phyloP scores from a whole-genome alignment of 2,113 vertebrate genomes.

The Porphyrio hochstetteri region DNA sequence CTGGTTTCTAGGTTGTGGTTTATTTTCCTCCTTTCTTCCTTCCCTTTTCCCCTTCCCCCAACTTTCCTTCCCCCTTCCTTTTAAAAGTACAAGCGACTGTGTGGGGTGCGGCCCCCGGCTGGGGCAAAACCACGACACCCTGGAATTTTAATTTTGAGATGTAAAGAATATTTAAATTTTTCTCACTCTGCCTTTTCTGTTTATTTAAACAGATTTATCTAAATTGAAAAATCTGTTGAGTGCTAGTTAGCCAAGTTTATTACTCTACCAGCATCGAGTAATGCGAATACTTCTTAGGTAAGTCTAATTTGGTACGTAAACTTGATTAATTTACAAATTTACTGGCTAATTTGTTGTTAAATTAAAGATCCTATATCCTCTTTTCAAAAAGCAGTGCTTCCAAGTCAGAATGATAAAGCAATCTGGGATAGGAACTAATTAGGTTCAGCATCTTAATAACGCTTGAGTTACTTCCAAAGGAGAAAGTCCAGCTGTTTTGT shows the following conservation, averaged over 20 bases:
- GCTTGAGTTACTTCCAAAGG: background rate
- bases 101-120: too few relatives aligned
- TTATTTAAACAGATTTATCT: background rate
- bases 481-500: background rate
- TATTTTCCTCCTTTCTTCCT: too few relatives aligned
- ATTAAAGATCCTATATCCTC: background rate
- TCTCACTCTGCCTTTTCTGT: background rate
- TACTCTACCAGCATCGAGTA: background rate
- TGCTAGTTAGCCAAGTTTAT: background rate
- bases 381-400: background rate
- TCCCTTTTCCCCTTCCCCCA: too few relatives aligned
- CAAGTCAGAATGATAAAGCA: background rate
- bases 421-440: background rate
- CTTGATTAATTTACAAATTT: background rate
- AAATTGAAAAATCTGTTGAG: background rate
- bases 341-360: conserved; percentile 26
- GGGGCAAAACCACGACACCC: too few relatives aligned
- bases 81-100: too few relatives aligned
- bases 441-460: background rate
- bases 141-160: background rate
- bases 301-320: background rate
- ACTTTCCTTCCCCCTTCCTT: too few relatives aligned
- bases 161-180: background rate
- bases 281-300: background rate
- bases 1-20: too few relatives aligned